Base-by-base conservation (phyloP, 2,888 invertebrate genomes). In the Epinotia nisella region DNA sequence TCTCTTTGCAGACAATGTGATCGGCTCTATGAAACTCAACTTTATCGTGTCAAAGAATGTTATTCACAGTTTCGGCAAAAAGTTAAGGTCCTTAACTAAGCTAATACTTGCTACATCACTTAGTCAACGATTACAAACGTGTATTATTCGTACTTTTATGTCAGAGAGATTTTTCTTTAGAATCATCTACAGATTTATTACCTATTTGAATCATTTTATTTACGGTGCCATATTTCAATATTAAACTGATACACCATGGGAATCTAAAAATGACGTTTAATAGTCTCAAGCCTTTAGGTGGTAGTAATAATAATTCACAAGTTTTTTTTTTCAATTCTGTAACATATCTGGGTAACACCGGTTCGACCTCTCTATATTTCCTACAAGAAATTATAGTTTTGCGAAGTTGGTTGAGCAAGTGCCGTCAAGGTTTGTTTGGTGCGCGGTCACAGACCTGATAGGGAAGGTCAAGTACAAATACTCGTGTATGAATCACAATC, bases 381-480 rank as follows among this genome's bases (percentile, higher is more conserved):
- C 11, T n/a, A 21, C 35, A 61, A 24, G 39, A 61, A 51, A 61
- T 17, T 53, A 29, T 53, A 45, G 24, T 41, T 68, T 58, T 74
- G 49, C 66, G 72, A 70, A 74, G 75, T 62, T 74, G 74, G 75
- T 75, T 75, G 72, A 65, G 71, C 75, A 74, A 65, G 59, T 71
- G 70, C 73, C 68, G 70, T 70, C 39, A 68, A 65, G 72, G 76
- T 76, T 80, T 79, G 77, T 81, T 82, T 79, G 79, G 79, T 79
- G 83, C 80, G 84, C 86, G 87, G 89, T 84, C 87, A 86, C 83
- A 85, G 85, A 87, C 85, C 87, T 84, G 78, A 83, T 82, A 79
- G 78, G 82, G 85, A 90, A 90, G 90, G 90, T 90, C 89, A 91
- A 87, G 85, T 41, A 84, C 81, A 77, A 80, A 75, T 41, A 66